Conservation (phyloP, 2,888 invertebrate genomes). For the Phytoseiulus persimilis region DNA sequence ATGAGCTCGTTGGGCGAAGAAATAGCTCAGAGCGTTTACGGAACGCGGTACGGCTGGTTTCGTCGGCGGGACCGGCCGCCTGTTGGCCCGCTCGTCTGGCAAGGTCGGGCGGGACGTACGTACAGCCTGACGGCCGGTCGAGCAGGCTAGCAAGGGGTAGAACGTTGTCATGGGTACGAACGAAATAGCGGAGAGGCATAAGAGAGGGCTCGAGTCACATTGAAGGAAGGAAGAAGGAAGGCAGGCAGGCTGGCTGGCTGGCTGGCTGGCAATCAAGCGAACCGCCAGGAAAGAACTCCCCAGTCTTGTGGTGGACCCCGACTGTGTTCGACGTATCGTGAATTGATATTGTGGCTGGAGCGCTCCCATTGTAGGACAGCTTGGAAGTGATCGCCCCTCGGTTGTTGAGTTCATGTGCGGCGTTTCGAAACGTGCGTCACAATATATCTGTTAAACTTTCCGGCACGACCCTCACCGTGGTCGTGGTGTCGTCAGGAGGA, state of each 20-base stretch:
- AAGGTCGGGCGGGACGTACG: not conserved
- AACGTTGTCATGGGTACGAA: conserved; percentile 5
- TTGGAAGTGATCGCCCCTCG: not conserved
- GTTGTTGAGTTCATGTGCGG: not conserved
- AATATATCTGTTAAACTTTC: not conserved
- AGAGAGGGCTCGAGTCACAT: not conserved
- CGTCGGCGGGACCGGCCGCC: not conserved
- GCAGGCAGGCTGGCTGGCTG: not conserved
- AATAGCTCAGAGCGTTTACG: not conserved
- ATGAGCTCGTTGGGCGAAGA: not conserved
- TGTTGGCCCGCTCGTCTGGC: not conserved
- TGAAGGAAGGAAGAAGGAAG: conserved; percentile 5
- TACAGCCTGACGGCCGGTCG: not conserved
- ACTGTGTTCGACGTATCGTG: not conserved
- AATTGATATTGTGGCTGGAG: not conserved
- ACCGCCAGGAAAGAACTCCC: not conserved
- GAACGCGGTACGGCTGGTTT: not conserved
- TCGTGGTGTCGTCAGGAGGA: not conserved
- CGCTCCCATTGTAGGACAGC: not conserved
- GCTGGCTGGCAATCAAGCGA: no score
- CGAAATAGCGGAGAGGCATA: conserved; percentile 5
- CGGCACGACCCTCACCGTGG: not conserved
- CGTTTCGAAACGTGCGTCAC: not conserved
- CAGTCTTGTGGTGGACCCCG: conserved; percentile 5
- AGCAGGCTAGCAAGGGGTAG: not conserved